Evolutionary conservation across 2,888 invertebrate genomes (phyloP), one percentile per base, ranked within the genome.

Genomic region (Oeneis ivallda): DNA sequence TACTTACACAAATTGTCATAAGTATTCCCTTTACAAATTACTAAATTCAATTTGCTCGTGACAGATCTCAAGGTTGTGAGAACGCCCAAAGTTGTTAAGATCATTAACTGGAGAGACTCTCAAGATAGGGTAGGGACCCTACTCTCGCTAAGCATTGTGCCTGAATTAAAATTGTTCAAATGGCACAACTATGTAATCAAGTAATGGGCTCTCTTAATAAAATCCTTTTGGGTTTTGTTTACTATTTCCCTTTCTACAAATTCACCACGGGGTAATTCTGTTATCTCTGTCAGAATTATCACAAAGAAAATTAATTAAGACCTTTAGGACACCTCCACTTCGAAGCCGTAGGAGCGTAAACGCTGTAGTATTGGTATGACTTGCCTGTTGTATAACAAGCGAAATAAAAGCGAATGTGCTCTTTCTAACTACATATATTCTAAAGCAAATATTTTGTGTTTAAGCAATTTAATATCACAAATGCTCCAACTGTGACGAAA

Each of bases 81-180:
- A 15, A 53, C 37, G 34, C 53, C 15, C 53, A 1, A 53, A 53
- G 53, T 53, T 53, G 53, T 34, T 34, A 15, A 34, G 53, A n/a
- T 53, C 53, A 34, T 53, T 53, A 53, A 7, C 3, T 53, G 32
- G 15, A 53, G 53, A 32, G 37, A 9, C 15, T 13, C 53, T 53
- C 53, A 53, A 53, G 53, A 34, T 15, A 34, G 34, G 34, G 53
- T 15, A 34, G 34, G 34, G 53, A 53, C 53, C 34, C 53, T 53
- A 53, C 15, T 53, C 37, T 53, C 53, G 15, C 34, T 37, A 53
- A 53, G 34, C 13, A 53, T 53, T 37, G 32, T 52, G 32, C 32
- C 32, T 10, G 52, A 32, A 53, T 34, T 53, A 34, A 34, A 53
- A 34, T 53, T 53, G 15, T 34, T 53, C 11, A 34, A 37, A 53